phyloP scores from a whole-genome alignment of 2,113 vertebrate genomes.

The Apteryx mantelli region DNA sequence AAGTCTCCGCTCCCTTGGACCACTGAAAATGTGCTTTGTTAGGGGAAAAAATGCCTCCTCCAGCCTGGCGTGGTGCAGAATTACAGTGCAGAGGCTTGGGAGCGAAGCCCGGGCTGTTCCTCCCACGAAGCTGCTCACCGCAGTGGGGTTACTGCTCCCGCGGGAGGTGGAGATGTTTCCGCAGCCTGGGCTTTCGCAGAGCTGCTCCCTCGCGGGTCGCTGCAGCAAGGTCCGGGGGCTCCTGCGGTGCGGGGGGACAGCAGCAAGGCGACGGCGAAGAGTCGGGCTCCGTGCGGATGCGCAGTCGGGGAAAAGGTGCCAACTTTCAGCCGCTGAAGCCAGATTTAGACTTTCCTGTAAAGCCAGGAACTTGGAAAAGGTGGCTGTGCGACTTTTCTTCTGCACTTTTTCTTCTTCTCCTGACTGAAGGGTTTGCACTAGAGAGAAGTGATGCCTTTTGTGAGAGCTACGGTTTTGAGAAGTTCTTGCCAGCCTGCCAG shows the following conservation, averaged over 20 bases:
- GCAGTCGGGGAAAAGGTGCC: not conserved
- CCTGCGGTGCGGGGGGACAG: not conserved
- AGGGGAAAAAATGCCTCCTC: not conserved
- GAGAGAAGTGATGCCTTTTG: not conserved
- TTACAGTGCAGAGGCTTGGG: not conserved
- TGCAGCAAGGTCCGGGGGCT: not conserved
- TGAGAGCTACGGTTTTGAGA: not conserved
- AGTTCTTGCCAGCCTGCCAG: not conserved
- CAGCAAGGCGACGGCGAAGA: fast-evolving
- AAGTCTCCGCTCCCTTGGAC: not conserved
- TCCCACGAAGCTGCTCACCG: not conserved
- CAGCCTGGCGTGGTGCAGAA: not conserved
- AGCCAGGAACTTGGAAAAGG: not conserved
- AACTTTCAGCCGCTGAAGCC: not conserved
- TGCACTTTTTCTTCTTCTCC: not conserved
- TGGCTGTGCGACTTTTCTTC: not conserved
- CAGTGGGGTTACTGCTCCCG: fast-evolving
- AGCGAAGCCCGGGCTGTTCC: fast-evolving
- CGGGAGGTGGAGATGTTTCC: fast-evolving
- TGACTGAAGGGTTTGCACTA: not conserved
- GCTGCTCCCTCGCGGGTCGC: not conserved
- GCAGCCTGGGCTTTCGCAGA: not conserved
- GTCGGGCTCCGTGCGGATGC: fast-evolving
- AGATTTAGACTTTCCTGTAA: not conserved
- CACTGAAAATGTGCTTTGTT: not conserved